phyloP scores from a whole-genome alignment of 2,113 vertebrate genomes.

The Sphyrna mokarran region DNA sequence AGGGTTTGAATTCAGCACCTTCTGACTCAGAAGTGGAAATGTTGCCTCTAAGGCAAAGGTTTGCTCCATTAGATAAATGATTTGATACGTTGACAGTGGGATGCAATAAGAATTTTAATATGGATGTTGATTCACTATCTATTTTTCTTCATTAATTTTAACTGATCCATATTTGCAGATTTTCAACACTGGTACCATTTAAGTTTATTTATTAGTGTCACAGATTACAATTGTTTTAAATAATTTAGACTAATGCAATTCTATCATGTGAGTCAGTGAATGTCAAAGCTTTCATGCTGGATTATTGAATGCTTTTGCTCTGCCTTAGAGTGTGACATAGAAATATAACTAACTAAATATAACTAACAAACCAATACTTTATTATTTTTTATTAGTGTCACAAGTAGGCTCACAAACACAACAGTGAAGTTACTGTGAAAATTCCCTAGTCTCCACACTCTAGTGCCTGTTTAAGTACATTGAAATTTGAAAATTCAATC shows the following conservation, averaged over 20 bases:
- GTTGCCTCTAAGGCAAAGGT: not conserved
- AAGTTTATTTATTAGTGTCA: too few relatives aligned
- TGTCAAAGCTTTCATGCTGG: not conserved
- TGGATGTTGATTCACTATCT: not conserved
- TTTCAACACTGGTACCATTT: not conserved
- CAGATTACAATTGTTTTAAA: not conserved
- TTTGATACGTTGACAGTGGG: too few relatives aligned
- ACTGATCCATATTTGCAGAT: not conserved
- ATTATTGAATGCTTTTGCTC: too few relatives aligned
- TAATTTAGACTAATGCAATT: not conserved
- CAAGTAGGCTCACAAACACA: too few relatives aligned
- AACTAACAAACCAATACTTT: too few relatives aligned
- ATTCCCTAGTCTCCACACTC: too few relatives aligned
- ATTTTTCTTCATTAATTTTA: not conserved
- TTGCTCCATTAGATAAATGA: not conserved
- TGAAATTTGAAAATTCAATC: too few relatives aligned
- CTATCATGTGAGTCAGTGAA: too few relatives aligned
- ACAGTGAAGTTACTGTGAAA: too few relatives aligned
- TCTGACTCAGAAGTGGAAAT: not conserved
- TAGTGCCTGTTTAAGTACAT: too few relatives aligned
- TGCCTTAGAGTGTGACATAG: not conserved
- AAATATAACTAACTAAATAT: not conserved
- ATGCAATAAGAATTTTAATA: not conserved
- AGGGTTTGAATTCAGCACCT: not conserved
- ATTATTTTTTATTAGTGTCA: too few relatives aligned